A percentile compares a stretch with the other conserved stretches of the same genome.
These are phyloP conservation scores for Sarcophaga variegata DNA, from an alignment of 2,888 invertebrate species.

Conservation along the genomic window DNA sequence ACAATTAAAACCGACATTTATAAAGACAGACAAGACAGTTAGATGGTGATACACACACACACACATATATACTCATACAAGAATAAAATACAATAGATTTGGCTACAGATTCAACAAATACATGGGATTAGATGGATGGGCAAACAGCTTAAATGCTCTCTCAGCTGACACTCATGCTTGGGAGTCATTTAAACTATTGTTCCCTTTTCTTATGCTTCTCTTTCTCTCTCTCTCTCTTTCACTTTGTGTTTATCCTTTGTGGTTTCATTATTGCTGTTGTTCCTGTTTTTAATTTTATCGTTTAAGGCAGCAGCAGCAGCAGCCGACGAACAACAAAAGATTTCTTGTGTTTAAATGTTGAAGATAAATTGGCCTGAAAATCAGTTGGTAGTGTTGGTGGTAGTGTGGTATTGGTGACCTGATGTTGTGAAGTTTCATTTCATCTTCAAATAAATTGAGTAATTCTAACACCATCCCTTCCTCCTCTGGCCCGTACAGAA, in stretches of 20 bases:
- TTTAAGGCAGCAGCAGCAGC: constrained; percentile 43
- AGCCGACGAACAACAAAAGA: constrained; percentile 18
- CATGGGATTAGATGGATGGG: constrained; percentile 27
- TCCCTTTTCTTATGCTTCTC: neutral
- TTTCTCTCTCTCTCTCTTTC: neutral
- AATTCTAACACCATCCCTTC: neutral
- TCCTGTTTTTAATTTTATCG: constrained; percentile 40
- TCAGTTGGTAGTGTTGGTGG: constrained; percentile 20
- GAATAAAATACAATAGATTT: neutral
- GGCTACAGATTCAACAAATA: neutral
- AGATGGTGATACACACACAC: constrained; percentile 19
- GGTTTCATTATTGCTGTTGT: constrained; percentile 64
- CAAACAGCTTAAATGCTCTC: constrained; percentile 44
- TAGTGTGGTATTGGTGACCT: neutral
- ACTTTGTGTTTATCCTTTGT: constrained; percentile 45
- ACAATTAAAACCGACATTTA: constrained; percentile 56
- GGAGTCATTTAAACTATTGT: constrained; percentile 50
- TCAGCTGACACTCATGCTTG: constrained; percentile 53
- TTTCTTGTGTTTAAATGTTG: constrained; percentile 32
- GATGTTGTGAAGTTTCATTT: neutral
- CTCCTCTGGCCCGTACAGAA: constrained; percentile 39
- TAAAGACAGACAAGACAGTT: constrained; percentile 40
- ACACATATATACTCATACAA: neutral
- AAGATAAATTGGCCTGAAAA: constrained; percentile 43
- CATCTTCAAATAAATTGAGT: neutral